Evolutionary conservation across 2,888 invertebrate species (phyloP).

Genomic region (Dasysyrphus albostriatus): DNA sequence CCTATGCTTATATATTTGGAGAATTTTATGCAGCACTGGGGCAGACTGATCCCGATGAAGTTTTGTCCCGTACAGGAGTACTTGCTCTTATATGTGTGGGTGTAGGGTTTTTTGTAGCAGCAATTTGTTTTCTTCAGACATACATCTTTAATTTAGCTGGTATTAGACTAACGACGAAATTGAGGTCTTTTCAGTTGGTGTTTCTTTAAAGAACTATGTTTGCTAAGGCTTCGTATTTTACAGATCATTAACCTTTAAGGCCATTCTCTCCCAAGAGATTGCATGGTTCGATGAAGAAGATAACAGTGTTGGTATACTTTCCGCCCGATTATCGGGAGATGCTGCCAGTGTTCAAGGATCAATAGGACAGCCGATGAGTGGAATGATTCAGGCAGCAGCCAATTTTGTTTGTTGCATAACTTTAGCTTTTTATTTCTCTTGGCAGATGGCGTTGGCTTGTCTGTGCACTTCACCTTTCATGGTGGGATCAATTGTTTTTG

Average conservation of each 20-base stretch:
- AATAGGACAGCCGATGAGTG: slow-evolving; percentile 88
- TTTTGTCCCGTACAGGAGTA: slow-evolving; percentile 85
- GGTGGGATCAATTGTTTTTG: slow-evolving; percentile 87
- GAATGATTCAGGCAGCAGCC: slow-evolving; percentile 88
- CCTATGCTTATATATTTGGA: slow-evolving; percentile 90
- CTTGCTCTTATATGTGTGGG: slow-evolving; percentile 87
- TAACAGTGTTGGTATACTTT: slow-evolving; percentile 89
- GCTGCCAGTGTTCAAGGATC: slow-evolving; percentile 90
- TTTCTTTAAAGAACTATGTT: not conserved
- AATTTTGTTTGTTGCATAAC: slow-evolving; percentile 87
- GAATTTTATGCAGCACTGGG: slow-evolving; percentile 87
- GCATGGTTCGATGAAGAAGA: slow-evolving; percentile 89
- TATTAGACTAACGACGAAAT: slow-evolving; percentile 88
- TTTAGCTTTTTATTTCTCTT: slow-evolving; percentile 87
- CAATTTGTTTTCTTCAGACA: slow-evolving; percentile 88
- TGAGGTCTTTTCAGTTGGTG: slow-evolving; percentile 79
- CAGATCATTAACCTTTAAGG: slow-evolving; percentile 85
- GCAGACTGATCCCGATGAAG: slow-evolving; percentile 84
- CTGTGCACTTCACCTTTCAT: slow-evolving; percentile 88
- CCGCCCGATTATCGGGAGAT: slow-evolving; percentile 88
- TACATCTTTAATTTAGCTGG: slow-evolving; percentile 91
- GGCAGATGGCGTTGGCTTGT: slow-evolving; percentile 89
- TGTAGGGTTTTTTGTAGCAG: slow-evolving; percentile 87
- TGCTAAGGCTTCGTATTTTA: not conserved
- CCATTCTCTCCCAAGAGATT: slow-evolving; percentile 89